Evolutionary conservation across 1,140 invertebrate species (phyloP), one percentile per base, ranked within the genome.

Genomic region (Drosophila funebris): DNA sequence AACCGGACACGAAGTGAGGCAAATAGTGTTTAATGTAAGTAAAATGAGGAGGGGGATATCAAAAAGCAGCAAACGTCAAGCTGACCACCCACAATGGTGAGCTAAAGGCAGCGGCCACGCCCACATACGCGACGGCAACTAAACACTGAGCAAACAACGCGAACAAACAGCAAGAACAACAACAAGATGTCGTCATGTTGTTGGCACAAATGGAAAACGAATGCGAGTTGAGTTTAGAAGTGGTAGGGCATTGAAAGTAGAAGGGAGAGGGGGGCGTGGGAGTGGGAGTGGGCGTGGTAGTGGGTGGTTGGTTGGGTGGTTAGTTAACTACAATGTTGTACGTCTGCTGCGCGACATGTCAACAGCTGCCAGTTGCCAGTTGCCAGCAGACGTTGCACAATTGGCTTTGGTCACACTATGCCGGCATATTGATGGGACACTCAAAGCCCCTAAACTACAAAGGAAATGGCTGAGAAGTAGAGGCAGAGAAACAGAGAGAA

Each of bases 171-270:
- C 50, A 36, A 53, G 14, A 16, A 14, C 13, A 66, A 58, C 62
- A 66, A 57, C 8, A 88, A n/a, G n/a, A 76, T 83, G 76, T 87
- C 83, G 84, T 83, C 84, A 88, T 79, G 84, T 58, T 67, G 52
- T 13, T 36, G 39, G 14, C 13, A 52, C 53, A 63, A 71, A 71
- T 66, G 68, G 68, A 72, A 75, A 75, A 71, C 54, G 68, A 71
- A 64, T 71, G 58, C 54, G 70, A 66, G n/a, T n/a, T n/a, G n/a
- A n/a, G n/a, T n/a, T n/a, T n/a, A 31, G 16, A 44, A 44, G n/a
- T 44, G 41, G 46, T 24, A 36, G 58, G 41, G 27, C 22, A 36
- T n/a, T 14, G 9, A 20, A 8, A 54, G 11, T 4, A n/a, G 33
- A 18, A 18, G 6, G n/a, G 29, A 4, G n/a, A 27, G 11, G 31